These are phyloP conservation scores for Protaetia brevitarsis DNA, from an alignment of 1,140 invertebrate species.

Conservation along the genomic window DNA sequence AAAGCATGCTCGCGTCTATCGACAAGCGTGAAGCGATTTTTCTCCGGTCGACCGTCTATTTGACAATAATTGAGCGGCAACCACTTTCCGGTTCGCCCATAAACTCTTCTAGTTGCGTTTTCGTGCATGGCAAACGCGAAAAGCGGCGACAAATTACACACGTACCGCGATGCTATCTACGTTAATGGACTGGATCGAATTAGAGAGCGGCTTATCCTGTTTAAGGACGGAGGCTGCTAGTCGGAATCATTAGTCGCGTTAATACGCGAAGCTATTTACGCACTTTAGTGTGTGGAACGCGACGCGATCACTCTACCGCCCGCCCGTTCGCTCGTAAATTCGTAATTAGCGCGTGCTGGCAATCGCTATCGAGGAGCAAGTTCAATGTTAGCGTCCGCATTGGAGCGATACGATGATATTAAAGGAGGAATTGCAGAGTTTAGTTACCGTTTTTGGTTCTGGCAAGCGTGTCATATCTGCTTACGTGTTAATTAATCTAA, in stretches of 20 bases:
- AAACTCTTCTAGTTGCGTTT: background rate
- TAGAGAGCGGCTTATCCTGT: background rate
- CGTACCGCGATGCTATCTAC: background rate
- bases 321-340: background rate
- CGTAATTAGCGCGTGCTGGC: background rate
- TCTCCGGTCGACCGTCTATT: too few relatives aligned
- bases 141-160: background rate
- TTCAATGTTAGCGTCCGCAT: slow-evolving; percentile 17
- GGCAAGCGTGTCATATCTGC: too few relatives aligned
- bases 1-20: too few relatives aligned
- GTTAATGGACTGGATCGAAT: slow-evolving; percentile 10
- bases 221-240: background rate
- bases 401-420: too few relatives aligned
- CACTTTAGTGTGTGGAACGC: too few relatives aligned
- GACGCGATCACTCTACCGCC: background rate
- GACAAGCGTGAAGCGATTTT: too few relatives aligned
- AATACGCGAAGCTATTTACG: background rate
- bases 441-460: too few relatives aligned
- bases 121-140: too few relatives aligned
- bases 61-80: background rate
- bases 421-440: too few relatives aligned
- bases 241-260: background rate
- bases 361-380: background rate
- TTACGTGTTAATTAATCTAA: too few relatives aligned
- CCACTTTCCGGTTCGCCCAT: background rate